Evolutionary conservation across 1,140 invertebrate genomes (phyloP).

Genomic region (Trichoplusia ni): DNA sequence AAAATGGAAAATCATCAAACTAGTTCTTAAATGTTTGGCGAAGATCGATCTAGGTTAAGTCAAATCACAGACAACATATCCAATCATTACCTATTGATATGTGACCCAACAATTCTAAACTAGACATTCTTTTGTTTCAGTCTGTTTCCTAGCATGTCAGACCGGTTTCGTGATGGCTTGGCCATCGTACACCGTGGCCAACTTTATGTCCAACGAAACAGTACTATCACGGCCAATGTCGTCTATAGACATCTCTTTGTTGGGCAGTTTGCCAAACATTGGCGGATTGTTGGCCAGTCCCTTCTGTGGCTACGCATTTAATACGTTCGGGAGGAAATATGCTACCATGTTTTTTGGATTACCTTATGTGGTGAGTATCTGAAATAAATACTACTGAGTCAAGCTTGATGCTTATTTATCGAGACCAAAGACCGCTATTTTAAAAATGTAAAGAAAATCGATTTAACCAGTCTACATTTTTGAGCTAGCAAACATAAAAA

Average conservation of each 20-base stretch:
- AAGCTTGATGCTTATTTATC: too few relatives aligned
- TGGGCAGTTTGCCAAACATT: constrained; percentile 57
- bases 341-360: constrained; percentile 53
- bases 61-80: too few relatives aligned
- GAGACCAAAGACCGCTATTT: too few relatives aligned
- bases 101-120: too few relatives aligned
- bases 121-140: constrained; percentile 35
- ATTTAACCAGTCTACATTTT: too few relatives aligned
- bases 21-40: too few relatives aligned
- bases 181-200: constrained; percentile 58
- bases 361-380: constrained; percentile 58
- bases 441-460: too few relatives aligned
- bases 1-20: too few relatives aligned
- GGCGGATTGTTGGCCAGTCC: constrained; percentile 54
- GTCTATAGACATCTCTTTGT: constrained; percentile 55
- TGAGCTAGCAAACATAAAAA: too few relatives aligned
- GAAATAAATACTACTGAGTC: too few relatives aligned
- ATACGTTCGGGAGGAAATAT: constrained; percentile 56
- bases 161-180: constrained; percentile 54
- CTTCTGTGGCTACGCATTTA: constrained; percentile 52
- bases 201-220: constrained; percentile 49
- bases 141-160: constrained; percentile 38
- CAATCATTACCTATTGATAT: too few relatives aligned
- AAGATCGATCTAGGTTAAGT: too few relatives aligned
- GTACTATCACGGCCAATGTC: constrained; percentile 52